Base-by-base conservation (phyloP, 2,797 vertebrate species). In the Diceros bicornis region DNA sequence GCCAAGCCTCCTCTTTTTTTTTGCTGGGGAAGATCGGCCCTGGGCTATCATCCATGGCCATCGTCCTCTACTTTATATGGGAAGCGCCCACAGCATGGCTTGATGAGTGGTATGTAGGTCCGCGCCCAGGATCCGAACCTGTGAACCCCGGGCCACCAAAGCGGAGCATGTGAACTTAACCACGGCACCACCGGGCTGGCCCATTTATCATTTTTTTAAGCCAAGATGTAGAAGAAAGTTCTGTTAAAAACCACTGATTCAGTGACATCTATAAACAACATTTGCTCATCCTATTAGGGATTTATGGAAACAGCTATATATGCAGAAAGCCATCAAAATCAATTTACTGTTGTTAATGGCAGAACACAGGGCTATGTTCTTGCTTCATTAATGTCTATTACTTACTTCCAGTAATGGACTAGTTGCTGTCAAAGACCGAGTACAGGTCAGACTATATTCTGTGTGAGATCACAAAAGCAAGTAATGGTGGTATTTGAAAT, bases 331-430 rank as follows among this genome's bases (percentile, higher is more conserved):
- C 41, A 90, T 88, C 68, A 94, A 83, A 83, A 71, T 81, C 69
- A 94, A 47, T 64, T 90, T 87, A 50, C 79, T 79, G 50, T 32
- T 64, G 75, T 37, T 85, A 92, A 95, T 32, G 41, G 91, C 71
- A 94, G 59, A 95, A 62, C 14, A 88, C 14, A n/a, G 13, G 17
- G 59, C 32, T 72, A 59, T 75, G 27, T 68, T 95, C 37, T 86
- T 59, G 25, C 50, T 89, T 74, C 78, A 72, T 52, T 87, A 72
- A 57, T 41, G 29, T 44, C 37, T 90, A 57, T 32, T 84, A 91
- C 66, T 94, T 96, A 85, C 66, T 90, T 61, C 50, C 55, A 75
- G 37, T 90, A 95, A 96, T 72, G 66, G 81, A 82, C 55, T 81
- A 32, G 23, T 20, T 88, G 52, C 29, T 92, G 88, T 94, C 41